These are phyloP conservation scores for Agonopterix heracliana DNA, from an alignment of 2,888 invertebrate genomes.

Conservation along the genomic window DNA sequence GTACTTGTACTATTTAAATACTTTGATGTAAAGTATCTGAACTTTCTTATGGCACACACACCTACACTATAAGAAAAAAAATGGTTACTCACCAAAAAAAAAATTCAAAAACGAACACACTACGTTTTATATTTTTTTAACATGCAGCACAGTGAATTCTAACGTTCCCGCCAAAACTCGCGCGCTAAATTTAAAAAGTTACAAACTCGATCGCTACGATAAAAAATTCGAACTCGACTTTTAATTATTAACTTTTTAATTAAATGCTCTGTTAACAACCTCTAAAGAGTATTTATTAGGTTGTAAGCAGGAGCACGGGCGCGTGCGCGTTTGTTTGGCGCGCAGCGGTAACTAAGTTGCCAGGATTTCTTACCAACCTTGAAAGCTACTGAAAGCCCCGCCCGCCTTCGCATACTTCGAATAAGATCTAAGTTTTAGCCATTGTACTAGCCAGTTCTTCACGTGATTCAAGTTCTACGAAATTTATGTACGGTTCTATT, in stretches of 20 bases:
- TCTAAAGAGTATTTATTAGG: constrained; percentile 56
- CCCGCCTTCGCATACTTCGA: constrained; percentile 41
- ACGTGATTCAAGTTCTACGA: background rate
- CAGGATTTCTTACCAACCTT: constrained; percentile 45
- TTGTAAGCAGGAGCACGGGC: constrained; percentile 42
- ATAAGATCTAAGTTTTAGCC: too few species aligned
- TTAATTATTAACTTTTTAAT: constrained; percentile 15
- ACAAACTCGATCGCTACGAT: constrained; percentile 25
- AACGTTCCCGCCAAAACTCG: constrained; percentile 31
- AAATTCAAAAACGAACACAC: too few species aligned
- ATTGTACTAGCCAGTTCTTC: background rate
- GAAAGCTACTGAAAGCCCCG: constrained; percentile 63
- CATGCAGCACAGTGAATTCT: constrained; percentile 37
- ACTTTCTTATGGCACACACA: too few species aligned
- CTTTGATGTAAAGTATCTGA: too few species aligned
- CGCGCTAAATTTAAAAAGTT: constrained; percentile 38
- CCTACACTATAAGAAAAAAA: too few species aligned
- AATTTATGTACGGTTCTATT: too few species aligned
- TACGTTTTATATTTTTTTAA: background rate
- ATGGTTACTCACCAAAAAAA: too few species aligned
- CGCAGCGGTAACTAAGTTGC: constrained; percentile 49
- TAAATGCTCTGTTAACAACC: constrained; percentile 46
- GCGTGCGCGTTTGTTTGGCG: constrained; percentile 55
- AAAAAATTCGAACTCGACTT: constrained; percentile 37
- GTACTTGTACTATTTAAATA: too few species aligned